A percentile compares a stretch with the other conserved stretches of the same genome.
phyloP scores from a whole-genome alignment of 2,797 vertebrate species.

The Pyrocephalus nanus region DNA sequence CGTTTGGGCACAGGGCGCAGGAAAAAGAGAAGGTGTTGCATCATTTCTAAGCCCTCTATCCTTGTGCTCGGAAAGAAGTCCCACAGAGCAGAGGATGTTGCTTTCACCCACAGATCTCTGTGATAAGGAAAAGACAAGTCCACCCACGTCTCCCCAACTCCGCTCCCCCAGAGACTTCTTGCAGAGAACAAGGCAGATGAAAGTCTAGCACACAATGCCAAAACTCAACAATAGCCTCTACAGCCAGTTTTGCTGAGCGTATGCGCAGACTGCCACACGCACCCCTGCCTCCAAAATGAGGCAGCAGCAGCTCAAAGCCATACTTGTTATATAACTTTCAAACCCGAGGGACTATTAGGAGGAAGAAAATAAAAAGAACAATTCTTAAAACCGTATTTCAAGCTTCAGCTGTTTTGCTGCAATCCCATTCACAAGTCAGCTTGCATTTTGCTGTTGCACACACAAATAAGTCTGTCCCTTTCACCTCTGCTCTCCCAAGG shows the following conservation, averaged over 20 bases:
- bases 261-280: neutral
- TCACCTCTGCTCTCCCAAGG: neutral
- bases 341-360: neutral
- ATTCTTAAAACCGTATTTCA: constrained; percentile 5
- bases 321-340: neutral
- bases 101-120: neutral
- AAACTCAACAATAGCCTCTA: neutral
- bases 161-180: neutral
- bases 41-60: neutral
- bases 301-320: constrained; percentile 9
- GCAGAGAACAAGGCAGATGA: neutral
- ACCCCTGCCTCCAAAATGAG: neutral
- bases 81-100: neutral
- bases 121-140: neutral
- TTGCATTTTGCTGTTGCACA: neutral
- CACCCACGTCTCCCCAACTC: neutral
- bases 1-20: constrained; percentile 6
- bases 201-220: neutral
- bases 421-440: constrained; percentile 1
- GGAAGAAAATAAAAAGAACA: neutral
- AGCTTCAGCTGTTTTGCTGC: constrained; percentile 33
- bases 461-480: neutral
- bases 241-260: neutral
- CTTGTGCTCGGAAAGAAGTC: neutral
- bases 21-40: neutral